These are phyloP conservation scores for Ectemnius lituratus DNA, from an alignment of 2,888 invertebrate genomes.

Conservation along the genomic window DNA sequence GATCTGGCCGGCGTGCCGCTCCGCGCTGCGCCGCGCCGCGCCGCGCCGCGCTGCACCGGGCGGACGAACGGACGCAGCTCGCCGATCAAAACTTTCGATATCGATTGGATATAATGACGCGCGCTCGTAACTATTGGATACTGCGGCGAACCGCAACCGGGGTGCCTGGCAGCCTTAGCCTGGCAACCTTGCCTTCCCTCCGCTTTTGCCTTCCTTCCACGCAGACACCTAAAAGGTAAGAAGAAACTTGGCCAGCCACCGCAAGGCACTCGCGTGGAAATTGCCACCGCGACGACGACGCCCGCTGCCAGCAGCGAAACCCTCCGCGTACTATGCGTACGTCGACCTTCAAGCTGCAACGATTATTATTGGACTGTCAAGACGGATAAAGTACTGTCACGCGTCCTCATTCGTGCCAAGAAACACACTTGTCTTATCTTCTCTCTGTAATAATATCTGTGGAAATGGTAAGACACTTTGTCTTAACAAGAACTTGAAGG, in stretches of 20 bases:
- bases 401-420: no score
- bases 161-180: no score
- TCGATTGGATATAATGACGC: slow-evolving; percentile 71
- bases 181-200: slow-evolving; percentile 8
- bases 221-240: slow-evolving; percentile 51
- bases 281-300: slow-evolving; percentile 50
- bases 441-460: no score
- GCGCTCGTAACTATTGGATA: slow-evolving; percentile 70
- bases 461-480: no score
- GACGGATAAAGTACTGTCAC: no score
- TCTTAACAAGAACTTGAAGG: no score
- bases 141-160: slow-evolving; percentile 71
- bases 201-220: slow-evolving; percentile 32
- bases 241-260: slow-evolving; percentile 41
- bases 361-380: neutral
- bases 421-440: no score
- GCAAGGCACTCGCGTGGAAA: slow-evolving; percentile 52
- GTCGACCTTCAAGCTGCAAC: slow-evolving; percentile 3
- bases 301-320: slow-evolving; percentile 14
- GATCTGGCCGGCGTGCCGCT: no score
- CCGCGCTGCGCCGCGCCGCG: no score
- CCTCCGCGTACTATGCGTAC: neutral
- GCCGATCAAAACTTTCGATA: slow-evolving; percentile 70
- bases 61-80: slow-evolving; percentile 30
- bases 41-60: no score